A percentile compares a stretch with the other conserved stretches of the same genome.
phyloP scores from a whole-genome alignment of 2,113 vertebrate species.

The Lamprologus lemairii region DNA sequence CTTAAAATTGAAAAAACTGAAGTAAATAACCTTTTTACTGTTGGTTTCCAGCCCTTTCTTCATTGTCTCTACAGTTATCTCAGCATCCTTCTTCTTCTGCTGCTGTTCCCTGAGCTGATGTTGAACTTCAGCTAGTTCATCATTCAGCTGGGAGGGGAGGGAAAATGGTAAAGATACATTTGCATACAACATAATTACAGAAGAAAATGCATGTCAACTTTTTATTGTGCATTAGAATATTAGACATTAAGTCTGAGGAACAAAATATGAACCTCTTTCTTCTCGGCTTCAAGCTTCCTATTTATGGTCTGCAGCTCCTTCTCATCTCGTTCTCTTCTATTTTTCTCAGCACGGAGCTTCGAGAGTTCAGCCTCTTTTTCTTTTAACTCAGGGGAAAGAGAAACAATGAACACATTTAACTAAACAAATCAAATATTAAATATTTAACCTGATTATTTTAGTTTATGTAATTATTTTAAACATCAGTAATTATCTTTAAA shows the following conservation, averaged over 20 bases:
- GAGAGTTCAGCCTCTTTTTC: neutral
- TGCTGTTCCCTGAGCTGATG: neutral
- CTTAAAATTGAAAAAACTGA: neutral
- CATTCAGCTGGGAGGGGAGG: neutral
- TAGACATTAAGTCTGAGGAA: neutral
- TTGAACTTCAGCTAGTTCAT: rapidly evolving
- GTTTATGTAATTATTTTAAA: neutral
- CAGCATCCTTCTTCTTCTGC: neutral
- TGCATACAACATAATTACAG: neutral
- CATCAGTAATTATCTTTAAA: neutral
- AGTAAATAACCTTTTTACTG: neutral
- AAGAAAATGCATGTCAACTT: neutral
- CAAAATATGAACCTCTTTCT: rapidly evolving
- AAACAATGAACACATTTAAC: neutral
- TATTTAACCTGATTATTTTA: neutral
- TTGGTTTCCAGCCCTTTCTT: neutral
- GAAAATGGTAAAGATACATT: neutral
- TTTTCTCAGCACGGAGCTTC: neutral
- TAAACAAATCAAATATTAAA: neutral
- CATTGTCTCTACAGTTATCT: neutral
- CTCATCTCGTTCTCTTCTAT: rapidly evolving
- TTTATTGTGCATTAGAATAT: neutral
- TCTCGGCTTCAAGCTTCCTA: rapidly evolving
- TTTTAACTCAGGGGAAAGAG: neutral
- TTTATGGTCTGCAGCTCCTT: rapidly evolving